Conservation (phyloP, 2,888 invertebrate species). For the Anaspis maculata region DNA sequence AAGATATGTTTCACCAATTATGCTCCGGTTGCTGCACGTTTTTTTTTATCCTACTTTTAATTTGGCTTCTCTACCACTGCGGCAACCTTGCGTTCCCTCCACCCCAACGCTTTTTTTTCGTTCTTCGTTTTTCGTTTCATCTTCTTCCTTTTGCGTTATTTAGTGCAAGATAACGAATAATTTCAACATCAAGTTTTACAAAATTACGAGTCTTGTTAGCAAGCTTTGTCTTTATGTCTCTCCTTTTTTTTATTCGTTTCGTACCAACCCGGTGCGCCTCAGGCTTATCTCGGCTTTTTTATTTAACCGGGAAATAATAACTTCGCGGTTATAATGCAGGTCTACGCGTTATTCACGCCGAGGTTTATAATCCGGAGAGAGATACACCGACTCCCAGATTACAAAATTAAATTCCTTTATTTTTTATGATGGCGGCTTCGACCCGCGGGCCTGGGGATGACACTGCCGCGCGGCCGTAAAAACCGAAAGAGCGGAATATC, state of each 20-base stretch:
- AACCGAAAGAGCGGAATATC: conserved; percentile 7
- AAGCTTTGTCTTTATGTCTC: conserved; percentile 16
- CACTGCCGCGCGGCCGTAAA: conserved; percentile 7
- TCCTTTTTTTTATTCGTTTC: conserved; percentile 11
- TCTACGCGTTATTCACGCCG: conserved; percentile 15
- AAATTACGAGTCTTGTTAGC: conserved; percentile 18
- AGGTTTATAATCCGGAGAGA: conserved; percentile 19
- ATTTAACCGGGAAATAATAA: conserved; percentile 21
- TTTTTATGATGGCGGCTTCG: conserved; percentile 11
- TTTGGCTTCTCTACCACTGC: too few species aligned
- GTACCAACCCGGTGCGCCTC: conserved; percentile 10
- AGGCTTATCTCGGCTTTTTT: conserved; percentile 19
- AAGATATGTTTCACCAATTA: conserved; percentile 13
- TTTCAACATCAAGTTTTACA: conserved; percentile 18
- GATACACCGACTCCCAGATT: conserved; percentile 13
- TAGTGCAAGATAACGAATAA: conserved; percentile 18
- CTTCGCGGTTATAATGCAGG: conserved; percentile 12
- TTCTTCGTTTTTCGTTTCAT: conserved; percentile 11
- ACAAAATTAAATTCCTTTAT: conserved; percentile 18
- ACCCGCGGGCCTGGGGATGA: too few species aligned
- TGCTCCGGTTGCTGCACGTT: conserved; percentile 2
- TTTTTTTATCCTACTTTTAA: too few species aligned
- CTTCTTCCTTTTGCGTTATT: conserved; percentile 8
- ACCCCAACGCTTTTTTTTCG: too few species aligned
- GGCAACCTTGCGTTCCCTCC: too few species aligned